These are phyloP conservation scores for Molossus alvarezi DNA, from an alignment of 2,797 vertebrate genomes.

Conservation along the genomic window DNA sequence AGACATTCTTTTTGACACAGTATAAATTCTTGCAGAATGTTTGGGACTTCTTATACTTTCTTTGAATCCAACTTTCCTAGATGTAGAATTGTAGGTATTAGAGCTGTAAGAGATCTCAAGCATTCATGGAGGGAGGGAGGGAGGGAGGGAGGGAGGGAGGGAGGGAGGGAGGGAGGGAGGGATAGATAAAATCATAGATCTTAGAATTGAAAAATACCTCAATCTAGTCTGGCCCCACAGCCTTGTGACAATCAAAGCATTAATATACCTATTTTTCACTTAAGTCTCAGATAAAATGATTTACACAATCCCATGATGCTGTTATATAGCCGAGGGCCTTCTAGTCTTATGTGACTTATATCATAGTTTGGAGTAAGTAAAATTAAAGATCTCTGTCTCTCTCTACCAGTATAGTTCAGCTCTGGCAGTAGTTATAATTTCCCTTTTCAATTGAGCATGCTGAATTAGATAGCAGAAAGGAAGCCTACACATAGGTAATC, in stretches of 20 bases:
- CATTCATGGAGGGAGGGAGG: neutral
- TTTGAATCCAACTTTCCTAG: slow-evolving; percentile 37
- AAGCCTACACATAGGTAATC: neutral
- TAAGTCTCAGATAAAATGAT: slow-evolving; percentile 44
- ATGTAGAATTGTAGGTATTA: slow-evolving; percentile 23
- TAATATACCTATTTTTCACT: neutral
- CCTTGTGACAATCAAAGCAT: neutral
- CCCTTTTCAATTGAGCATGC: neutral
- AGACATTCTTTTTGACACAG: slow-evolving; percentile 49
- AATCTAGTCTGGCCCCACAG: neutral
- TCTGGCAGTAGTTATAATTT: neutral
- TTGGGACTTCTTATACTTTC: slow-evolving; percentile 29
- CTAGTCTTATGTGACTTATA: neutral
- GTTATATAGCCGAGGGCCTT: neutral
- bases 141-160: neutral
- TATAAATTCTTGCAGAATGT: slow-evolving; percentile 26
- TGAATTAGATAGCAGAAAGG: slow-evolving; percentile 18
- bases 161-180: neutral
- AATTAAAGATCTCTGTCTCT: neutral
- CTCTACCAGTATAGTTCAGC: neutral
- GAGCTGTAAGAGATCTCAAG: slow-evolving; percentile 27
- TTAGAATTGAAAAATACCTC: slow-evolving; percentile 6
- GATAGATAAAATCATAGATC: slow-evolving; percentile 17
- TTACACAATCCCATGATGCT: neutral
- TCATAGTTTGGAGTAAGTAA: slow-evolving; percentile 38